phyloP scores from a whole-genome alignment of 2,113 vertebrate genomes.

The Myotis davidii region DNA sequence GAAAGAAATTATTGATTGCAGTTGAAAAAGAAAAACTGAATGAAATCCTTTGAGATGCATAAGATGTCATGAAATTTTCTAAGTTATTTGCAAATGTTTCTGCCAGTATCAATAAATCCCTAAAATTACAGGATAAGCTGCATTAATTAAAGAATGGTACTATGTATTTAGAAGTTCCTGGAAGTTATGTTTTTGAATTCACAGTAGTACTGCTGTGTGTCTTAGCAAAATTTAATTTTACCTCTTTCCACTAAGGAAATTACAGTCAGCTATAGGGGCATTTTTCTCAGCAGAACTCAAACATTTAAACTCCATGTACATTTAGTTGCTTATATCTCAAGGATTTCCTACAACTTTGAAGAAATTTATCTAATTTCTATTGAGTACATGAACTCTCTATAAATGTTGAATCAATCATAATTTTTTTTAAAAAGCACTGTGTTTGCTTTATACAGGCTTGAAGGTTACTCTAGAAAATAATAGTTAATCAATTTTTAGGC shows the following conservation, averaged over 20 bases:
- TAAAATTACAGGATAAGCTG: slow-evolving; percentile 77
- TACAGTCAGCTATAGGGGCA: slow-evolving; percentile 43
- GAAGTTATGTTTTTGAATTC: slow-evolving; percentile 77
- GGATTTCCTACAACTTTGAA: slow-evolving; percentile 73
- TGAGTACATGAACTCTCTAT: slow-evolving; percentile 60
- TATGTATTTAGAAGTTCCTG: slow-evolving; percentile 79
- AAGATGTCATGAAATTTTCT: slow-evolving; percentile 80
- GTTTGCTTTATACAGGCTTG: slow-evolving; percentile 41
- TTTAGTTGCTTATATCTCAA: slow-evolving; percentile 62
- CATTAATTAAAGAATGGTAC: slow-evolving; percentile 81
- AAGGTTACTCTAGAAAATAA: not conserved
- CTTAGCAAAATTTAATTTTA: slow-evolving; percentile 67
- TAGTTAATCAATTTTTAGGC: not conserved
- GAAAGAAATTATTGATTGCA: slow-evolving; percentile 84
- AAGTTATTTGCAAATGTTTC: slow-evolving; percentile 83
- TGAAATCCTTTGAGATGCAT: slow-evolving; percentile 77
- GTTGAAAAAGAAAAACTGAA: slow-evolving; percentile 58
- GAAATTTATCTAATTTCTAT: slow-evolving; percentile 75
- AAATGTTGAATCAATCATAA: slow-evolving; percentile 71
- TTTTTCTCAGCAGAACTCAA: slow-evolving; percentile 77
- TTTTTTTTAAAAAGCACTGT: slow-evolving; percentile 42
- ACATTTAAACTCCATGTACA: slow-evolving; percentile 74
- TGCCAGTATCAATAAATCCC: slow-evolving; percentile 84
- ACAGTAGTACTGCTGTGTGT: slow-evolving; percentile 58
- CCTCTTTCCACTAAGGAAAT: slow-evolving; percentile 4